phyloP scores from a whole-genome alignment of 2,888 invertebrate genomes.

The Sympetrum striolatum region DNA sequence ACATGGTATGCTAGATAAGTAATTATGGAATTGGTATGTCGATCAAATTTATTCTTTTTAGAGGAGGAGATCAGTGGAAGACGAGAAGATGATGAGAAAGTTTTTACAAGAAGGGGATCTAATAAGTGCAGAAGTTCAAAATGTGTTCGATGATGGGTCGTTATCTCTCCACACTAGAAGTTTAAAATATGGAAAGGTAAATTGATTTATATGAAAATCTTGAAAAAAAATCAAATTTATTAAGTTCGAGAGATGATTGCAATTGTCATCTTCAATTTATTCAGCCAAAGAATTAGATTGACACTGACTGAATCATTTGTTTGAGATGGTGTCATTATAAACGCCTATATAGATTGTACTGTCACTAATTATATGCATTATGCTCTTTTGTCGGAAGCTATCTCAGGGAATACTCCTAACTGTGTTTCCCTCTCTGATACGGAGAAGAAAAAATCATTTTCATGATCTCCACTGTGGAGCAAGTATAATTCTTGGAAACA shows the following conservation, averaged over 20 bases:
- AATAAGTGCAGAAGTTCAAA: slow-evolving; percentile 97
- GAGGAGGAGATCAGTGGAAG: slow-evolving; percentile 90
- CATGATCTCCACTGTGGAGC: slow-evolving; percentile 92
- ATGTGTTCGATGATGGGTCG: slow-evolving; percentile 88
- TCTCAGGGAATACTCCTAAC: slow-evolving; percentile 88
- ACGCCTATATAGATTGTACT: too few relatives aligned
- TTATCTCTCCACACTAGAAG: slow-evolving; percentile 94
- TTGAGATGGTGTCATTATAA: too few relatives aligned
- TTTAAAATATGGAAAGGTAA: slow-evolving; percentile 94
- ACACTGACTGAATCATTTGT: neutral
- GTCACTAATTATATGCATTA: neutral
- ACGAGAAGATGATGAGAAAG: slow-evolving; percentile 96
- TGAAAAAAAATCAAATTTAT: too few relatives aligned
- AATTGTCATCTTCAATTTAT: neutral
- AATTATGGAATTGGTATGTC: neutral
- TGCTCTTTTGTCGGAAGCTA: slow-evolving; percentile 60
- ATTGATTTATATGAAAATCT: slow-evolving; percentile 22
- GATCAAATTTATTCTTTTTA: slow-evolving; percentile 54
- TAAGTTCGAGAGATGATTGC: too few relatives aligned
- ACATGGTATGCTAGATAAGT: neutral
- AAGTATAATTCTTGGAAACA: slow-evolving; percentile 92
- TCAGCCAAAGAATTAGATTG: neutral
- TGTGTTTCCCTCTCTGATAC: slow-evolving; percentile 90
- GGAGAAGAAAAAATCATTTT: slow-evolving; percentile 93
- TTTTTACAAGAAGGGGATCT: slow-evolving; percentile 94